phyloP scores from a whole-genome alignment of 2,797 vertebrate genomes.

The Gastrophryne carolinensis region DNA sequence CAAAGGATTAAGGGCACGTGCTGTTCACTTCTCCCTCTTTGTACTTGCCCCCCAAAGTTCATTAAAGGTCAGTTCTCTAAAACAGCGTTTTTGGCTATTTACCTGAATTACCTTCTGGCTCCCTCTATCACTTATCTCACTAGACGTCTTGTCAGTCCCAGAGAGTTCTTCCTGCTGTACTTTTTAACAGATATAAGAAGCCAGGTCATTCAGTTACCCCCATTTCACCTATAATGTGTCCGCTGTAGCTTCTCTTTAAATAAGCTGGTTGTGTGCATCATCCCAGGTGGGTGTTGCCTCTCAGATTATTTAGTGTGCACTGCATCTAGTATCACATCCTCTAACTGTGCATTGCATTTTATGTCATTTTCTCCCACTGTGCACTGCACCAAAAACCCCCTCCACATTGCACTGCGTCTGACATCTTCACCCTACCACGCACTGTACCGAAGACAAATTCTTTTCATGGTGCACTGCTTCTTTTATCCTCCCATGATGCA shows the following conservation, averaged over 20 bases:
- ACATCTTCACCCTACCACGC: constrained; percentile 48
- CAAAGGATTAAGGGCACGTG: too few species aligned
- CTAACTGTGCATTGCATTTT: constrained; percentile 36
- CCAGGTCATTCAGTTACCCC: not conserved
- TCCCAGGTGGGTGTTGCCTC: constrained; percentile 18
- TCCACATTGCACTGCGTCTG: constrained; percentile 46
- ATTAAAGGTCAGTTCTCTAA: too few species aligned
- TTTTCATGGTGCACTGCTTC: constrained; percentile 51
- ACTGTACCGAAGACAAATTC: constrained; percentile 44
- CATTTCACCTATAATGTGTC: not conserved
- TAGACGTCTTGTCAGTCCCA: too few species aligned
- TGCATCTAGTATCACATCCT: constrained; percentile 28
- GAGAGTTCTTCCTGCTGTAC: not conserved
- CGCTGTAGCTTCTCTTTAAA: not conserved
- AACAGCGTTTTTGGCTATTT: too few species aligned
- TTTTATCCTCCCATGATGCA: constrained; percentile 50
- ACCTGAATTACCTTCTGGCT: too few species aligned
- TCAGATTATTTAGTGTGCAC: constrained; percentile 20
- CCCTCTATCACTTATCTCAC: too few species aligned
- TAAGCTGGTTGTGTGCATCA: constrained; percentile 21
- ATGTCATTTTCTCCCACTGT: constrained; percentile 38
- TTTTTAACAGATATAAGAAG: not conserved
- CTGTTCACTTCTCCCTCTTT: too few species aligned
- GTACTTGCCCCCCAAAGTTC: too few species aligned
- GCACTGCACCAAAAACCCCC: constrained; percentile 27